Conservation (phyloP, 2,888 invertebrate genomes). For the Andrena marginata region DNA sequence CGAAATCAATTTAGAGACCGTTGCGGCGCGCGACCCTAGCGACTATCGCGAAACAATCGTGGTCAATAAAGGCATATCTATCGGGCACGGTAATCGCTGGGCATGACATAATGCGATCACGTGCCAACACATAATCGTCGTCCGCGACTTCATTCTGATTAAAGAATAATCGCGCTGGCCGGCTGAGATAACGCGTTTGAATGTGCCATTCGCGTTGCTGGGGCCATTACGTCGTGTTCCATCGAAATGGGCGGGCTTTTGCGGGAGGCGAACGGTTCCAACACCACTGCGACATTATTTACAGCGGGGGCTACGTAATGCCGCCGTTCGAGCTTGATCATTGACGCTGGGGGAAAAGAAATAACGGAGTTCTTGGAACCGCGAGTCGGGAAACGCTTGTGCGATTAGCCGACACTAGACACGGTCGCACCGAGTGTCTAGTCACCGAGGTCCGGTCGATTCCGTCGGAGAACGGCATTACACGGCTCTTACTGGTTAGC, state of each 20-base stretch:
- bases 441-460: neutral
- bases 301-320: conserved; percentile 36
- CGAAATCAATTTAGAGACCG: neutral
- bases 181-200: neutral
- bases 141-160: neutral
- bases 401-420: conserved; percentile 43
- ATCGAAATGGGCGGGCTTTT: neutral
- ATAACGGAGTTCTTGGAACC: conserved; percentile 53
- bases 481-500: neutral
- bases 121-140: neutral
- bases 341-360: conserved; percentile 19
- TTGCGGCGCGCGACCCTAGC: neutral
- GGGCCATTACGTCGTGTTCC: neutral
- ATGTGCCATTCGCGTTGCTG: neutral
- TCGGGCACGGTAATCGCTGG: neutral
- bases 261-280: neutral
- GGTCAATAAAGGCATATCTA: conserved; percentile 15
- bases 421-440: conserved; percentile 9
- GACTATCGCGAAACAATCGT: conserved; percentile 17
- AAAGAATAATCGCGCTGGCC: neutral
- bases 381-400: conserved; percentile 22
- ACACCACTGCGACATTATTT: conserved; percentile 43
- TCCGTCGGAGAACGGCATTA: neutral
- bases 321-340: conserved; percentile 50
- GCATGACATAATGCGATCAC: neutral